These are phyloP conservation scores for Cydia strobilella DNA, from an alignment of 1,140 invertebrate species.

Conservation along the genomic window DNA sequence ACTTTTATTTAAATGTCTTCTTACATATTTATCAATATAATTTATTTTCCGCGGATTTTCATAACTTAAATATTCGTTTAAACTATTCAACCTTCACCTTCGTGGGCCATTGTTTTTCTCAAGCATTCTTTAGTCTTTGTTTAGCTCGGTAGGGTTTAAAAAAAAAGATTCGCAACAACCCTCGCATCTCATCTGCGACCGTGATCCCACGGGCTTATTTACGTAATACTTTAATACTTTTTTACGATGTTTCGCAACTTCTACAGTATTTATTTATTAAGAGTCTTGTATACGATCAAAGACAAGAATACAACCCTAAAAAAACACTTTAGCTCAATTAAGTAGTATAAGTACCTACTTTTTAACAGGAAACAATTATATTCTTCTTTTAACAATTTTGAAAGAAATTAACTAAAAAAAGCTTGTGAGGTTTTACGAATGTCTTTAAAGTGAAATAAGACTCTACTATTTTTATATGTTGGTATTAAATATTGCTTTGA, in stretches of 20 bases:
- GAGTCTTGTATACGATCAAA: background rate
- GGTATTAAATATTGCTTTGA: too few relatives aligned
- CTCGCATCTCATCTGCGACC: background rate
- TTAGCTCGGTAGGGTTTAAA: background rate
- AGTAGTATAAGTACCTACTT: too few relatives aligned
- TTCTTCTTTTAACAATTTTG: too few relatives aligned
- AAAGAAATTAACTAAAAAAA: too few relatives aligned
- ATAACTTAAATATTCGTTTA: background rate
- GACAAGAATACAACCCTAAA: background rate
- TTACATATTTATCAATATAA: too few relatives aligned
- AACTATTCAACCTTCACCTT: background rate
- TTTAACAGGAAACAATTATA: too few relatives aligned
- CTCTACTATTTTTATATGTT: too few relatives aligned
- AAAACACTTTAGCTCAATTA: too few relatives aligned
- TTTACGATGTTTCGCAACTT: background rate
- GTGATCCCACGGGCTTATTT: background rate
- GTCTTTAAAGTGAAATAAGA: too few relatives aligned
- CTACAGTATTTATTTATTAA: background rate
- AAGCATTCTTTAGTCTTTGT: slow-evolving; percentile 5
- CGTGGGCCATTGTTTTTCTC: slow-evolving; percentile 5
- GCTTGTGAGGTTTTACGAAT: too few relatives aligned
- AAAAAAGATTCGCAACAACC: background rate
- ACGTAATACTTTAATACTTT: slow-evolving; percentile 8
- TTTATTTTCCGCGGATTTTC: background rate
- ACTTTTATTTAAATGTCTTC: too few relatives aligned